A percentile compares a stretch with the other conserved stretches of the same genome.
Evolutionary conservation across 2,797 vertebrate genomes (phyloP).

Genomic region (Phaenicophaeus curvirostris): DNA sequence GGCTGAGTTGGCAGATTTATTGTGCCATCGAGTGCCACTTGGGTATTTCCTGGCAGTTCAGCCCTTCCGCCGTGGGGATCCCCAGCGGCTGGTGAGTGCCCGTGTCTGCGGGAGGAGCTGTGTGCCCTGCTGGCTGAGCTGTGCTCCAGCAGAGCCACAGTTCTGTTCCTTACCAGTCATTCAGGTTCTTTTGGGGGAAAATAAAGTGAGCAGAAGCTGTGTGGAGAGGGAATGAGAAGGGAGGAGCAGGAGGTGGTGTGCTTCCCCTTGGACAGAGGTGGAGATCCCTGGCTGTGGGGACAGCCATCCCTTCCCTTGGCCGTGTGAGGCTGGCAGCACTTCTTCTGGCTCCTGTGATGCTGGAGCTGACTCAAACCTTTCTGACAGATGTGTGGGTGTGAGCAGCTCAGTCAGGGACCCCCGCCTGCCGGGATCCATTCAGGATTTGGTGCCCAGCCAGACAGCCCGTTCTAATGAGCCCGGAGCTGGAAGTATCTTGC

Average conservation of each 20-base stretch:
- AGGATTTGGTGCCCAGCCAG: background rate
- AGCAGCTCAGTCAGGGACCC: background rate
- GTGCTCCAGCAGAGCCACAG: background rate
- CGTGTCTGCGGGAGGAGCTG: background rate
- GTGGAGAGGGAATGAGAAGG: background rate
- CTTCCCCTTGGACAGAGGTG: accelerated
- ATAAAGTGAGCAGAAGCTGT: background rate
- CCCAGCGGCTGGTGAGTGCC: background rate
- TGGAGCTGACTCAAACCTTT: background rate
- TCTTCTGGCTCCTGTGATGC: accelerated
- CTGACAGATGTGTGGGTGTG: accelerated
- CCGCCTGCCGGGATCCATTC: accelerated
- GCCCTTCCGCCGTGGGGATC: background rate
- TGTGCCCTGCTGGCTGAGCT: background rate
- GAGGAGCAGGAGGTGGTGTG: background rate
- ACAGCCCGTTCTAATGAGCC: background rate
- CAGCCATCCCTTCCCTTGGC: accelerated
- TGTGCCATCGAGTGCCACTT: background rate
- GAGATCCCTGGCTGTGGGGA: background rate
- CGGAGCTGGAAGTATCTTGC: background rate
- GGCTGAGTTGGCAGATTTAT: background rate
- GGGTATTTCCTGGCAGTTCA: background rate
- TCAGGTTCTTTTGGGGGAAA: background rate
- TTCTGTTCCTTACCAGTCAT: too few species aligned
- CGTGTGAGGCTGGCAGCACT: accelerated